phyloP scores from a whole-genome alignment of 2,888 invertebrate species.

The Acrocyrtus sp. region DNA sequence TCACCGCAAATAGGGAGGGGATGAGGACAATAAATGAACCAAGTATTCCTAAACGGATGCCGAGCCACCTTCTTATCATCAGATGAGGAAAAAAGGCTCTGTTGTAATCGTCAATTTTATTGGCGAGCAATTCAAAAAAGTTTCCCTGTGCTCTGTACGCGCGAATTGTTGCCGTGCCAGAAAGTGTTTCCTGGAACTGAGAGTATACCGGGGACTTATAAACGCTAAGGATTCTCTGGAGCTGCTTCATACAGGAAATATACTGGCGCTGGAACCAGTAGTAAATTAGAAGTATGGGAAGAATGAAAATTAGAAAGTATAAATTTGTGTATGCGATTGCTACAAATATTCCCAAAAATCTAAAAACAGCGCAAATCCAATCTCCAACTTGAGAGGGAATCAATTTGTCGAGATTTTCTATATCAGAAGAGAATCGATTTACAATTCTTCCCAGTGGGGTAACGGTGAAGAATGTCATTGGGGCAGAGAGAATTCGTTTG shows the following conservation, averaged over 20 bases:
- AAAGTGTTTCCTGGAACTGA: conserved; percentile 93
- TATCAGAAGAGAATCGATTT: conserved; percentile 71
- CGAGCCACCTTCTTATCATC: conserved; percentile 67
- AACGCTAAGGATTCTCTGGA: conserved; percentile 93
- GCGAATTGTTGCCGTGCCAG: conserved; percentile 67
- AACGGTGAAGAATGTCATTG: conserved; percentile 81
- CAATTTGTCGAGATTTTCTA: conserved; percentile 63
- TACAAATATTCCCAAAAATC: conserved; percentile 86
- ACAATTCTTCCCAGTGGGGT: conserved; percentile 82
- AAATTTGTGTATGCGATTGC: conserved; percentile 88
- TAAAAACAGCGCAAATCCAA: conserved; percentile 58
- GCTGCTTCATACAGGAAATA: conserved; percentile 91
- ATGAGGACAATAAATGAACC: conserved; percentile 71
- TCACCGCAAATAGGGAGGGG: conserved; percentile 71
- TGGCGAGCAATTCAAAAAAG: conserved; percentile 70
- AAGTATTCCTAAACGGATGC: conserved; percentile 71
- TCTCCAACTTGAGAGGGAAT: conserved; percentile 48
- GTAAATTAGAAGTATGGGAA: conserved; percentile 84
- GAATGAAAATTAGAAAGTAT: conserved; percentile 77
- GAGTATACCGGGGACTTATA: conserved; percentile 97
- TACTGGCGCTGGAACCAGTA: conserved; percentile 90
- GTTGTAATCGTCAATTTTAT: conserved; percentile 70
- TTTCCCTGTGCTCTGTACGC: conserved; percentile 68
- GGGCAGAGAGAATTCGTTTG: conserved; percentile 74
- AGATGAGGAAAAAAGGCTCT: conserved; percentile 64